Evolutionary conservation across 2,113 vertebrate species (phyloP).

Genomic region (Ursus arctos): DNA sequence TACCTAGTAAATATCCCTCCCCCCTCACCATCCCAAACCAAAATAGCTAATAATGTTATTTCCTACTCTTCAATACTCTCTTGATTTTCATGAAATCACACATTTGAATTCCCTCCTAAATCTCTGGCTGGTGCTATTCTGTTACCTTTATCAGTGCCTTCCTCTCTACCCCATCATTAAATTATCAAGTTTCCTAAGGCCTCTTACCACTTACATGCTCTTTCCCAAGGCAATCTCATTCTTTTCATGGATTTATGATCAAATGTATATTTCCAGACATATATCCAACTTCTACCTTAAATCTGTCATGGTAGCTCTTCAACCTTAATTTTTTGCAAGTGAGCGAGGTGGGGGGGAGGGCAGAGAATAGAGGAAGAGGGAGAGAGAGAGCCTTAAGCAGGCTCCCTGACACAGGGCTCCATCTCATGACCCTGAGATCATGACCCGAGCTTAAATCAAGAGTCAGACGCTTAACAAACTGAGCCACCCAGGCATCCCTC

Average conservation of each 20-base stretch:
- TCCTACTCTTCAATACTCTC: background rate
- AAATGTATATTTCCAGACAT: background rate
- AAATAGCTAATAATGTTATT: background rate
- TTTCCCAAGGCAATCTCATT: background rate
- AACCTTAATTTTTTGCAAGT: background rate
- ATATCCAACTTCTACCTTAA: background rate
- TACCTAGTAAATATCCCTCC: background rate
- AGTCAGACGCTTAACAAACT: background rate
- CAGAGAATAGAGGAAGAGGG: background rate
- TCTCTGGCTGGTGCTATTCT: background rate
- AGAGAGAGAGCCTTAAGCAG: background rate
- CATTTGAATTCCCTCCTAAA: background rate
- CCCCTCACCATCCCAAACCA: background rate
- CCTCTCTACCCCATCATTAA: background rate
- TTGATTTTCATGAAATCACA: background rate
- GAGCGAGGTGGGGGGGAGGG: background rate
- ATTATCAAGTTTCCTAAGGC: background rate
- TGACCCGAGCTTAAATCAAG: background rate
- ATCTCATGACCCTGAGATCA: background rate
- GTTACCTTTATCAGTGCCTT: background rate
- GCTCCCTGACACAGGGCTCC: background rate
- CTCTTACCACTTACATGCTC: background rate
- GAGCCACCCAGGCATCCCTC: background rate
- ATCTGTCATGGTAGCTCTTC: constrained; percentile 29
- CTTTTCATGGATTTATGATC: background rate